These are phyloP conservation scores for Opisthograptis luteolata DNA, from an alignment of 2,888 invertebrate species.

Conservation along the genomic window DNA sequence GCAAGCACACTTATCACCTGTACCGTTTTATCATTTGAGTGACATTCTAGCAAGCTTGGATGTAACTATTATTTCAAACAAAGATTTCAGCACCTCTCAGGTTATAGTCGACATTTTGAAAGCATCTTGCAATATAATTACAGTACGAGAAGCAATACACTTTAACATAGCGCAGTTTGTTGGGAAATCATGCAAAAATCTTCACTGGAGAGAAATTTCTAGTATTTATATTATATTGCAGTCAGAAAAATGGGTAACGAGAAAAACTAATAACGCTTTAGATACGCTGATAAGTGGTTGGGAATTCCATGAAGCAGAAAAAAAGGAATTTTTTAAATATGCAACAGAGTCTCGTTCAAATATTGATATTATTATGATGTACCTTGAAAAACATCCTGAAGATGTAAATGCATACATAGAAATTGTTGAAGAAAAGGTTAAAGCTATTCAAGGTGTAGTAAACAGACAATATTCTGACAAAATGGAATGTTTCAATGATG, in stretches of 20 bases:
- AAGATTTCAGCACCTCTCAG: slow-evolving; percentile 33
- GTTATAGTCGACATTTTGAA: slow-evolving; percentile 56
- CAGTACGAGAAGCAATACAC: slow-evolving; percentile 62
- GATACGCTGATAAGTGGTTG: slow-evolving; percentile 39
- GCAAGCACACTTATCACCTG: slow-evolving; percentile 67
- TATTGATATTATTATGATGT: slow-evolving; percentile 57
- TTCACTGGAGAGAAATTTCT: slow-evolving; percentile 55
- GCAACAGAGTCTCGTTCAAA: slow-evolving; percentile 45
- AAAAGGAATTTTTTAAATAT: slow-evolving; percentile 43
- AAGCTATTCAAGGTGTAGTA: slow-evolving; percentile 50
- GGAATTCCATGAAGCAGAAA: slow-evolving; percentile 41
- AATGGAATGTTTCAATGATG: slow-evolving; percentile 55
- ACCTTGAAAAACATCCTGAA: slow-evolving; percentile 50
- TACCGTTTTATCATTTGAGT: slow-evolving; percentile 66
- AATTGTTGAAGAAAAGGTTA: slow-evolving; percentile 50
- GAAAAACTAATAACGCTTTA: slow-evolving; percentile 41
- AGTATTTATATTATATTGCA: slow-evolving; percentile 50
- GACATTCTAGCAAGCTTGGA: slow-evolving; percentile 50
- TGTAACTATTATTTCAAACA: slow-evolving; percentile 23
- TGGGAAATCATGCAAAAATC: slow-evolving; percentile 49
- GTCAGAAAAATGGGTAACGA: slow-evolving; percentile 36
- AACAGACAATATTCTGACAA: slow-evolving; percentile 65
- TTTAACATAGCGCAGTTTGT: slow-evolving; percentile 60
- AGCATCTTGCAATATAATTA: slow-evolving; percentile 66
- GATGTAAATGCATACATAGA: slow-evolving; percentile 46